These are phyloP conservation scores for Esox lucius DNA, from an alignment of 2,797 vertebrate genomes.

Conservation along the genomic window DNA sequence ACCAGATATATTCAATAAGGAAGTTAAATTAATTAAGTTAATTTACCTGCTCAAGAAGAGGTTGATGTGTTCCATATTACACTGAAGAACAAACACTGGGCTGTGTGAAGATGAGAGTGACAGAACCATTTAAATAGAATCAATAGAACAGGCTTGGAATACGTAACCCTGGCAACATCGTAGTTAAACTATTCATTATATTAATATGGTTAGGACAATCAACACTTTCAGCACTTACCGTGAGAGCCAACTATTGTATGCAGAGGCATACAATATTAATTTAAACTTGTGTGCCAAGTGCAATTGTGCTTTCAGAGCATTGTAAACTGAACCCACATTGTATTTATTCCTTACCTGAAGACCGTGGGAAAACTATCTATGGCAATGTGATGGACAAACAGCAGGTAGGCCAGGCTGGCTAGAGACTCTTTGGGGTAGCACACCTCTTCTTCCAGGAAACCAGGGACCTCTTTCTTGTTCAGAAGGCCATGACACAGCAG, in stretches of 20 bases:
- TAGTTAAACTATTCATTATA: no score
- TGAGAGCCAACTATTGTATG: background rate
- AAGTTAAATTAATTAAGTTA: background rate
- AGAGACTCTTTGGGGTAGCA: slow-evolving; percentile 83
- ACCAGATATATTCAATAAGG: background rate
- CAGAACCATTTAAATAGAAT: background rate
- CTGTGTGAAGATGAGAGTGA: slow-evolving; percentile 64
- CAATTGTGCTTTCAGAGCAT: background rate
- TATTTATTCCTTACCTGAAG: slow-evolving; percentile 71
- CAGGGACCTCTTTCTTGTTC: slow-evolving; percentile 64
- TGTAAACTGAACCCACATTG: background rate
- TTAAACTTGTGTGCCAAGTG: background rate
- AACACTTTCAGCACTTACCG: background rate
- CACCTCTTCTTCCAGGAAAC: slow-evolving; percentile 83
- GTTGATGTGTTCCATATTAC: slow-evolving; percentile 86
- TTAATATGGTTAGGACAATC: background rate
- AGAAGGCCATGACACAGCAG: slow-evolving; percentile 61
- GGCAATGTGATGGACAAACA: slow-evolving; percentile 89
- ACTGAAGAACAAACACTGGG: slow-evolving; percentile 85
- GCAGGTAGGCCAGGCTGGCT: slow-evolving; percentile 87
- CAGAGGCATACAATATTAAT: background rate
- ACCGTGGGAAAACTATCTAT: slow-evolving; percentile 84
- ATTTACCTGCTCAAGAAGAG: slow-evolving; percentile 87
- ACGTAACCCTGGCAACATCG: no score
- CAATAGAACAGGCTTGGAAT: no score